Percentiles rank a stretch among this genome's conserved stretches.
Conservation (phyloP, 2,888 invertebrate species). For the Pardosa pseudoannulata region DNA sequence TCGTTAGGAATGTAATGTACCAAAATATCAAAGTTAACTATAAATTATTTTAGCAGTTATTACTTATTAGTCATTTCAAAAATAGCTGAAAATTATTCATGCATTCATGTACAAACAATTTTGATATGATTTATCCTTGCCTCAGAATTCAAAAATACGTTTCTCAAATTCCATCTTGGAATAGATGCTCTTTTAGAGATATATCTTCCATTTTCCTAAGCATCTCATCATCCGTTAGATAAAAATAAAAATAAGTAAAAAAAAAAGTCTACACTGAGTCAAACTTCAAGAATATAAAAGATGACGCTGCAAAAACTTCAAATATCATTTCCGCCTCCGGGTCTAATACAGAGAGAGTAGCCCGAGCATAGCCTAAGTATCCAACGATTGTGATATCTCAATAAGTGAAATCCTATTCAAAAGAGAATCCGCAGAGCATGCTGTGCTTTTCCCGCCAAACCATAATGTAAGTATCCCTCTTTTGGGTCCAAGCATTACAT, state of each 20-base stretch:
- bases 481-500: constrained; percentile 25
- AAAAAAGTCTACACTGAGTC: background rate
- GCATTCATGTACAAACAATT: too few relatives aligned
- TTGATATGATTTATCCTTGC: background rate
- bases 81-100: too few relatives aligned
- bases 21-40: too few relatives aligned
- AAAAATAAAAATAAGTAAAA: too few relatives aligned
- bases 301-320: background rate
- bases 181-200: background rate
- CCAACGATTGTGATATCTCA: background rate
- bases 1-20: too few relatives aligned
- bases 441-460: background rate
- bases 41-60: too few relatives aligned
- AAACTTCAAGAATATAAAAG: background rate
- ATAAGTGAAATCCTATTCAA: background rate
- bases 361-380: background rate
- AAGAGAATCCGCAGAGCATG: background rate
- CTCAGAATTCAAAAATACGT: background rate
- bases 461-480: background rate
- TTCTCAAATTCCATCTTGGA: background rate
- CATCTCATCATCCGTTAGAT: background rate
- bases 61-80: too few relatives aligned
- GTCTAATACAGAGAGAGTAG: background rate
- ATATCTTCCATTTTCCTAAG: background rate
- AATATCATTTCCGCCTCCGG: background rate